A percentile compares a stretch with the other conserved stretches of the same genome.
Conservation (phyloP, 2,113 vertebrate genomes). For the Phrynocephalus versicolor region DNA sequence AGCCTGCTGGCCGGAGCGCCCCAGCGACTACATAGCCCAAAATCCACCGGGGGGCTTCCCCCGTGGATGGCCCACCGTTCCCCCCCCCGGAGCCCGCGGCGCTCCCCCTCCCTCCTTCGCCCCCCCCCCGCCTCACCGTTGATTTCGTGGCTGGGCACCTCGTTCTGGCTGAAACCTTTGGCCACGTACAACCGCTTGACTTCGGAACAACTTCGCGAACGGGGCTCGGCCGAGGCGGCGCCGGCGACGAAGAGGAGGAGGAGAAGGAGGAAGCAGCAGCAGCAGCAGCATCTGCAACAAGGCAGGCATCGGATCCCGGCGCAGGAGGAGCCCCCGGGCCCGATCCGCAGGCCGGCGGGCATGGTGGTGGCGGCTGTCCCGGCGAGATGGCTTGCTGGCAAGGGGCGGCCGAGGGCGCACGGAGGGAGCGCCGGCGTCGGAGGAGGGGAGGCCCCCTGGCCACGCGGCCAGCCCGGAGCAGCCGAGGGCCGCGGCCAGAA, state of each 20-base stretch:
- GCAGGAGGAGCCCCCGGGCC: conserved; percentile 63
- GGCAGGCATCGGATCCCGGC: conserved; percentile 68
- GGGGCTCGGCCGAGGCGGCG: conserved; percentile 71
- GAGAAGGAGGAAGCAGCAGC: conserved; percentile 66
- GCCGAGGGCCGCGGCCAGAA: too few species aligned
- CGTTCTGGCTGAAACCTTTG: conserved; percentile 89
- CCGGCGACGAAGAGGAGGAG: conserved; percentile 55
- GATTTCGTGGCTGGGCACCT: conserved; percentile 87
- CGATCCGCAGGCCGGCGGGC: background rate
- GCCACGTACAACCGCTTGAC: conserved; percentile 85
- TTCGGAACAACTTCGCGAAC: conserved; percentile 88
- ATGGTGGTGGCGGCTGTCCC: background rate
- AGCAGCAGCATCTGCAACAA: too few species aligned
- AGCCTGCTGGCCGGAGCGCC: too few species aligned
- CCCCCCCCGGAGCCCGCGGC: background rate
- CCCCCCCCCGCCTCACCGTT: conserved; percentile 77
- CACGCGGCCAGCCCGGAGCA: background rate
- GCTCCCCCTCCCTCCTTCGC: too few species aligned
- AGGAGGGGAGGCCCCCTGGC: background rate
- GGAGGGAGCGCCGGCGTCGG: background rate
- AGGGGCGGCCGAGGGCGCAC: background rate
- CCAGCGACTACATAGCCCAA: too few species aligned
- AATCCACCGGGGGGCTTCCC: too few species aligned
- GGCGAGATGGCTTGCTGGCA: background rate
- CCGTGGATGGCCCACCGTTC: too few species aligned